A percentile compares a stretch with the other conserved stretches of the same genome.
Conservation (phyloP, 2,113 vertebrate species). For the Notiomystis cincta region DNA sequence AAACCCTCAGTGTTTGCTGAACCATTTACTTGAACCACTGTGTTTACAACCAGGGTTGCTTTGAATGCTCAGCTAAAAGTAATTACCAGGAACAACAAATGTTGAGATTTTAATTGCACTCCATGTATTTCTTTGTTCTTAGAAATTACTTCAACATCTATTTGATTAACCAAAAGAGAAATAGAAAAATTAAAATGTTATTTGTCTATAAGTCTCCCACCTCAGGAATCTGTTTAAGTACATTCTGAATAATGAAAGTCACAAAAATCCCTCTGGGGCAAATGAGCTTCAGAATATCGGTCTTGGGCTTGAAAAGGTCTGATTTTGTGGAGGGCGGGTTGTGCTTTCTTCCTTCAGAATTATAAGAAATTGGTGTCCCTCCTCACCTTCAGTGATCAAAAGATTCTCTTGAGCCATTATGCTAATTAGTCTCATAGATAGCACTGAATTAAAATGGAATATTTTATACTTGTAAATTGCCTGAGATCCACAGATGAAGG, state of each 20-base stretch:
- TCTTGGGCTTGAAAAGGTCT: not conserved
- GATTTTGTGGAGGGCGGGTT: not conserved
- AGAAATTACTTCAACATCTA: not conserved
- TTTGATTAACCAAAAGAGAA: not conserved
- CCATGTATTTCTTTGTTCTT: not conserved
- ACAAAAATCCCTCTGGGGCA: not conserved
- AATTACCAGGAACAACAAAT: not conserved
- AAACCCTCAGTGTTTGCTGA: not conserved
- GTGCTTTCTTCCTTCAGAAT: not conserved
- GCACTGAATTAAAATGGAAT: not conserved
- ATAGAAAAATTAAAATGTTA: not conserved
- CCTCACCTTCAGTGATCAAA: not conserved
- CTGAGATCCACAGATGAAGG: not conserved
- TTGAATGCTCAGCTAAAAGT: not conserved
- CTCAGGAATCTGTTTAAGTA: not conserved
- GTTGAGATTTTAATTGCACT: not conserved
- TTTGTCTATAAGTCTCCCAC: not conserved
- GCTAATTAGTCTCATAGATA: not conserved
- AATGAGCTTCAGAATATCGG: not conserved
- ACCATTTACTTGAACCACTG: not conserved
- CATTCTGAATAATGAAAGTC: not conserved
- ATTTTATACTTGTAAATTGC: not conserved
- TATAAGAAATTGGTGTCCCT: not conserved
- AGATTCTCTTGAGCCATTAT: not conserved
- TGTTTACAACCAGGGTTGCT: not conserved